Evolutionary conservation across 2,888 invertebrate genomes (phyloP).

Genomic region (Acronicta leporina): DNA sequence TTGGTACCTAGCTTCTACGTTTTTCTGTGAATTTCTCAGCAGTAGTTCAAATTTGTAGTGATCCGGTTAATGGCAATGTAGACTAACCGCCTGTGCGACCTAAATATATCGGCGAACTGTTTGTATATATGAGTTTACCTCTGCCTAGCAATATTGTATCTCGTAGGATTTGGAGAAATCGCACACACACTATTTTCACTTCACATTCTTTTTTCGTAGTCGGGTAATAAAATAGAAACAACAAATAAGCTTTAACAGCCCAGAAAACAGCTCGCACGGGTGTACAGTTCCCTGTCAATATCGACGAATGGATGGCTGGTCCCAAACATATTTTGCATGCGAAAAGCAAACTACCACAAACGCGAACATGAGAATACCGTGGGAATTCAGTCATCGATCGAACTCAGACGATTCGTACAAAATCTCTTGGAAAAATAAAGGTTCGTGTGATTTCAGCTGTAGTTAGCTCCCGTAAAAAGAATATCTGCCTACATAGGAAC

Average conservation of each 20-base stretch:
- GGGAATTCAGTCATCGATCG: not conserved
- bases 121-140: no score
- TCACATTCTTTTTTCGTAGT: no score
- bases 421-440: constrained; percentile 6
- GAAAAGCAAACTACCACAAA: constrained; percentile 4
- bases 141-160: no score
- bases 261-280: constrained; percentile 13
- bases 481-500: not conserved
- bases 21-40: no score
- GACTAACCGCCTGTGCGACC: no score
- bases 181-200: no score
- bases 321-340: constrained; percentile 15
- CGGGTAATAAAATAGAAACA: not conserved
- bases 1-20: no score
- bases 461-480: constrained; percentile 11
- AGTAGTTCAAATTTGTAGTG: no score
- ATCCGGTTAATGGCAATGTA: no score
- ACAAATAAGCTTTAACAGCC: not conserved
- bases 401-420: not conserved
- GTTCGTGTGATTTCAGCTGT: constrained; percentile 4
- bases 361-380: not conserved
- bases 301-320: constrained; percentile 14
- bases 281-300: constrained; percentile 20
- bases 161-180: no score
- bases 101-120: no score